phyloP scores from a whole-genome alignment of 2,113 vertebrate genomes.

The Carassius gibelio region DNA sequence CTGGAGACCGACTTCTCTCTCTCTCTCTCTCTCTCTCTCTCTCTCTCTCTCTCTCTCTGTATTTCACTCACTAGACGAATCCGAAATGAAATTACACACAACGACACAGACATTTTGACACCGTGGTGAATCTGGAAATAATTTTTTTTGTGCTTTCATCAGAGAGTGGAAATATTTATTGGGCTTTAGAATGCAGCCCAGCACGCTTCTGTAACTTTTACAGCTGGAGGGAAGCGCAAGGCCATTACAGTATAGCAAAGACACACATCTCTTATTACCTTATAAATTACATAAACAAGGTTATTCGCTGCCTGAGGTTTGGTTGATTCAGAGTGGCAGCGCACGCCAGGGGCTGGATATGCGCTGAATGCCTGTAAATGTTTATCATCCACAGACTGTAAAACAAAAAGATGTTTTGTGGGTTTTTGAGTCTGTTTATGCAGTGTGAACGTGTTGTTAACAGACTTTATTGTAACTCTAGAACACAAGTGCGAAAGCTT shows the following conservation, averaged over 20 bases:
- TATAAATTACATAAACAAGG: constrained; percentile 37
- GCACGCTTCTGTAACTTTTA: constrained; percentile 8
- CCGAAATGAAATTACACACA: constrained; percentile 50
- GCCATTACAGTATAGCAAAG: constrained; percentile 28
- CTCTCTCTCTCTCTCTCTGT: neutral
- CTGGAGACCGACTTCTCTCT: constrained; percentile 26
- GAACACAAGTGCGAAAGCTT: neutral
- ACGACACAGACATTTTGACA: constrained; percentile 33
- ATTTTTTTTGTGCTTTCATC: constrained; percentile 22
- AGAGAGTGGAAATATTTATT: constrained; percentile 11
- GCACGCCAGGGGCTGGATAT: neutral
- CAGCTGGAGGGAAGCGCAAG: neutral
- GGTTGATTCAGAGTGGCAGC: constrained; percentile 17
- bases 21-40: no score
- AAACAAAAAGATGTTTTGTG: constrained; percentile 12
- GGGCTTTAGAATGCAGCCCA: neutral
- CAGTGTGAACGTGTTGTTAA: neutral
- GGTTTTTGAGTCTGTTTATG: neutral
- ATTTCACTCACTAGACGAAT: constrained; percentile 28
- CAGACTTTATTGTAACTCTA: constrained; percentile 7
- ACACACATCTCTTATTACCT: constrained; percentile 16
- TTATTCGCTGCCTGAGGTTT: constrained; percentile 35
- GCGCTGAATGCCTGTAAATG: constrained; percentile 11
- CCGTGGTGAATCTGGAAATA: constrained; percentile 30
- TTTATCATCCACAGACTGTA: constrained; percentile 31